Evolutionary conservation across 2,888 invertebrate species (phyloP), one percentile per base, ranked within the genome.

Genomic region (Lysandra bellargus): DNA sequence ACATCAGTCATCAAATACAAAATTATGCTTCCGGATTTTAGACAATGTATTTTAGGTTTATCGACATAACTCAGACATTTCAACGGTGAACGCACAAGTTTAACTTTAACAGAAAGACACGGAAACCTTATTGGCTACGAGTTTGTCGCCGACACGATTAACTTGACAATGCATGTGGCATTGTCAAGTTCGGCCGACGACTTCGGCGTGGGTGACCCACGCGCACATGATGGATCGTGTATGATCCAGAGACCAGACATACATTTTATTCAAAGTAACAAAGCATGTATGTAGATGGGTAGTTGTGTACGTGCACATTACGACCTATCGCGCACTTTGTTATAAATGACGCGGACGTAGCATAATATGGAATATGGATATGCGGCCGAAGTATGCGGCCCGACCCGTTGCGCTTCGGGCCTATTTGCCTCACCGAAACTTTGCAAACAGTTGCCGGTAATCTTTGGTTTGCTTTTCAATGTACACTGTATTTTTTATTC

Each of bases 141-240:
- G 53, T 57, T 17, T 57, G 17, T 57, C 53, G 17, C 17, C 4
- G 17, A 57, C 53, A 17, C 17, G 14, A 17, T 1, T 14, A 14
- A 3, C 53, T 4, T 23, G 23, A 23, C 23, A 23, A 23, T 23
- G 23, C 69, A 69, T 33, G 69, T 69, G 69, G 69, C 69, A 17
- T 69, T 69, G 33, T 69, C 69, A 69, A 69, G 33, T 69, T 37
- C 69, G 69, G 69, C 14, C 33, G 33, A 69, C 33, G 69, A 69
- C 69, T 69, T 33, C 33, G 30, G 69, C 33, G 69, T 69, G 69
- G 9, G 69, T 37, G 69, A 69, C 14, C 37, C 69, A 69, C 37
- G 69, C 33, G 33, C 33, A 30, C 30, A 30, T 69, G 14, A 69
- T 69, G 33, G 69, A 53, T 9, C 76, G 53, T 76, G 49, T 30